phyloP scores from a whole-genome alignment of 2,113 vertebrate species.

The Mobula birostris region DNA sequence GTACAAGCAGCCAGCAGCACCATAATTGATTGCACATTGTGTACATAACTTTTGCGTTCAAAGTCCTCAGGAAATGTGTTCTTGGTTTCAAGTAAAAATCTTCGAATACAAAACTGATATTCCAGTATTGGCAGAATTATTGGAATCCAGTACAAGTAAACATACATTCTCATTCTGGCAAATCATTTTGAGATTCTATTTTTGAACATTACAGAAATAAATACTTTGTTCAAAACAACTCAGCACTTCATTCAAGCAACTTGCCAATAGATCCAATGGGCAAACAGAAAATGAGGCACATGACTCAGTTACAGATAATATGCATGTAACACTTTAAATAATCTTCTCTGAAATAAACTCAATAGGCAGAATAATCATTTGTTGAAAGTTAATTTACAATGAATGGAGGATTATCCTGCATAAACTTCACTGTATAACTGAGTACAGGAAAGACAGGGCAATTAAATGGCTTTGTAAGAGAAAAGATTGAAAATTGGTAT shows the following conservation, averaged over 20 bases:
- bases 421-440: background rate
- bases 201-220: background rate
- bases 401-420: background rate
- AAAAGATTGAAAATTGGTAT: background rate
- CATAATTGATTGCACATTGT: slow-evolving; percentile 8
- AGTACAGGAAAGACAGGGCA: background rate
- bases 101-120: background rate
- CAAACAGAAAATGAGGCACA: background rate
- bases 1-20: background rate
- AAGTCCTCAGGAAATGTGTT: background rate
- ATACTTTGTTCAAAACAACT: background rate
- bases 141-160: background rate
- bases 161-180: background rate
- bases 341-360: background rate
- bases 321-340: background rate
- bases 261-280: too few species aligned
- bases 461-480: background rate
- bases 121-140: background rate
- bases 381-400: background rate
- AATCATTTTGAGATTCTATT: background rate
- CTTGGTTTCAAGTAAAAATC: slow-evolving; percentile 14
- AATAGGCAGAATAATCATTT: background rate
- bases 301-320: background rate
- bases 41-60: background rate
- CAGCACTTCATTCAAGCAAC: background rate